Evolutionary conservation across 1,140 invertebrate genomes (phyloP).

Genomic region (Pseudoatta argentina): DNA sequence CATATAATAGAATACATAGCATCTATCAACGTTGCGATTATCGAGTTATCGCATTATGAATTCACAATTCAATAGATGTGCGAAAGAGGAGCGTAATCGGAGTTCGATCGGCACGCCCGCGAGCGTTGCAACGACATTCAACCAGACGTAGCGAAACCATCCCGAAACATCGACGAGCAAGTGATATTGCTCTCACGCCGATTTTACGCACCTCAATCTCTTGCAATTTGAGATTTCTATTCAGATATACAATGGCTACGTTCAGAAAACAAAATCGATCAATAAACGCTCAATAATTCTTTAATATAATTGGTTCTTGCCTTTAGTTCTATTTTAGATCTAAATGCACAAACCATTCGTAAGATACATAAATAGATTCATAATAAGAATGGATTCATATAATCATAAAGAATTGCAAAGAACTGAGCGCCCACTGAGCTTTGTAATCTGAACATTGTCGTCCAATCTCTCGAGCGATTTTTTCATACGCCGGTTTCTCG

Average conservation of each 20-base stretch:
- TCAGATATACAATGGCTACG: not conserved
- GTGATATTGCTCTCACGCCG: not conserved
- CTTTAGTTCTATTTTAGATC: too few species aligned
- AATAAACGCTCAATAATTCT: too few species aligned
- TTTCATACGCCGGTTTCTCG: constrained; percentile 1
- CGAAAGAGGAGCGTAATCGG: constrained; percentile 51
- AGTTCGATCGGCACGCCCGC: constrained; percentile 16
- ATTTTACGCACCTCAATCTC: constrained; percentile 4
- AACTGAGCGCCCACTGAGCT: too few species aligned
- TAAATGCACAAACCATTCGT: too few species aligned
- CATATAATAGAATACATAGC: constrained; percentile 16
- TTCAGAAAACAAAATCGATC: too few species aligned
- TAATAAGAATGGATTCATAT: too few species aligned
- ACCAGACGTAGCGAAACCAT: not conserved
- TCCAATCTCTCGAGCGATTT: constrained; percentile 1
- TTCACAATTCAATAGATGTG: not conserved
- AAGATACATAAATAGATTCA: too few species aligned
- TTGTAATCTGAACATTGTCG: too few species aligned
- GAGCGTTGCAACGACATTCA: constrained; percentile 15
- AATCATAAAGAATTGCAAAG: too few species aligned
- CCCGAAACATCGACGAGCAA: constrained; percentile 12
- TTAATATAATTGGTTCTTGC: too few species aligned
- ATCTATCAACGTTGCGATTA: constrained; percentile 4
- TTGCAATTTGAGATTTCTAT: not conserved
- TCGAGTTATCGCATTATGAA: not conserved